Percentiles rank a stretch among this genome's conserved stretches.
phyloP scores from a whole-genome alignment of 2,797 vertebrate genomes.

The Enteromius radiatus region DNA sequence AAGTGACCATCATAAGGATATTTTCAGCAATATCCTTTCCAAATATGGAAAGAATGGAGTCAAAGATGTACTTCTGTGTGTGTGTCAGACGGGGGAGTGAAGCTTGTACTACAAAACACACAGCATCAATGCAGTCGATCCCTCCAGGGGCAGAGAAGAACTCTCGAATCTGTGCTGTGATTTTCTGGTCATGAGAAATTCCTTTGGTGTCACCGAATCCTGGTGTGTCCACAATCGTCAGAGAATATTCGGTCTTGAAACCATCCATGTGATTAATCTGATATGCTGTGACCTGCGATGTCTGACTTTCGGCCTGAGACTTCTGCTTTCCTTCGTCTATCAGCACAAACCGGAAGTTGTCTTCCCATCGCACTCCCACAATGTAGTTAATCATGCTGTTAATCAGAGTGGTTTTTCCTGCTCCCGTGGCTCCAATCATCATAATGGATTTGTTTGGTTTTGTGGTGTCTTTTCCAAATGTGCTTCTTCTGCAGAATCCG shows the following conservation, averaged over 20 bases:
- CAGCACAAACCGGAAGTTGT: not conserved
- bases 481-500: not conserved
- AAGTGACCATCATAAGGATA: slow-evolving; percentile 63
- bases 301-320: slow-evolving; percentile 1
- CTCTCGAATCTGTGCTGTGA: not conserved
- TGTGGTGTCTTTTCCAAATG: not conserved
- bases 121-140: not conserved
- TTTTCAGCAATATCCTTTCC: slow-evolving; percentile 65
- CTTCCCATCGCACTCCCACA: not conserved
- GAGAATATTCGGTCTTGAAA: not conserved
- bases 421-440: not conserved
- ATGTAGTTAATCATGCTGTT: slow-evolving; percentile 12
- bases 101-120: slow-evolving; percentile 22
- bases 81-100: slow-evolving; percentile 41
- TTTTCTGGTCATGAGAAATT: not conserved
- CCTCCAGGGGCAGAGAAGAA: not conserved
- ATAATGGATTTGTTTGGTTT: not conserved
- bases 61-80: slow-evolving; percentile 62
- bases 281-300: not conserved
- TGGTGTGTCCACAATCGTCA: not conserved
- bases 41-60: slow-evolving; percentile 62
- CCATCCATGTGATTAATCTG: not conserved
- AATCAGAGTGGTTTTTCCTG: not conserved
- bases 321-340: slow-evolving; percentile 1
- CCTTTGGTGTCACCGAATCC: not conserved